Percentiles rank a stretch among this genome's conserved stretches.
Conservation (phyloP, 2,797 vertebrate genomes). For the Lithobates sylvaticus region DNA sequence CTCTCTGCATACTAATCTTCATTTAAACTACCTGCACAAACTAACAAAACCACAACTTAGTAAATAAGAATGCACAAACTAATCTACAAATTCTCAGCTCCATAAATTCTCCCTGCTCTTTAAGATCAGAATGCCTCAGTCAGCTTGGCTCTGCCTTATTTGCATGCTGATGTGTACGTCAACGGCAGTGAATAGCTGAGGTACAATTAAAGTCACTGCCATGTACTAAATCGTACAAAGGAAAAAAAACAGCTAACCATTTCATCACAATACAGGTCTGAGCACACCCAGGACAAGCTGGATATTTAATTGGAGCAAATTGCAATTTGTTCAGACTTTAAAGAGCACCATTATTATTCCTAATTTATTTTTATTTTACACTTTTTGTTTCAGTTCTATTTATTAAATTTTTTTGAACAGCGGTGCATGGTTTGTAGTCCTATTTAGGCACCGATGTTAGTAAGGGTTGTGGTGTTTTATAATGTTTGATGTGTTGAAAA, state of each 20-base stretch:
- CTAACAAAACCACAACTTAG: slow-evolving; percentile 2
- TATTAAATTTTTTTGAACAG: no score
- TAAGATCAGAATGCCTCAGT: not conserved
- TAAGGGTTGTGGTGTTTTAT: no score
- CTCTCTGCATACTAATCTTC: not conserved
- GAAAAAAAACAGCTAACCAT: not conserved
- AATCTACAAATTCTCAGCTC: slow-evolving; percentile 19
- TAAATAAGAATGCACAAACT: slow-evolving; percentile 11
- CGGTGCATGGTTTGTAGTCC: no score
- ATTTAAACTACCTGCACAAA: slow-evolving; percentile 1
- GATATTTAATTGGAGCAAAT: no score
- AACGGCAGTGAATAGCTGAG: slow-evolving; percentile 11
- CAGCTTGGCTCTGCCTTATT: not conserved
- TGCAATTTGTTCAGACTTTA: no score
- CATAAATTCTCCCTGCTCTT: not conserved
- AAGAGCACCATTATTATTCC: no score
- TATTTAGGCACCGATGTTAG: no score
- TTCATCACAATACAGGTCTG: not conserved
- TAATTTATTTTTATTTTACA: no score
- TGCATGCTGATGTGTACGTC: slow-evolving; percentile 16
- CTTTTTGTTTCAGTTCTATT: no score
- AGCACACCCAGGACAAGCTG: not conserved
- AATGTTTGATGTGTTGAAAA: no score
- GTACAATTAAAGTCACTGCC: slow-evolving; percentile 5
- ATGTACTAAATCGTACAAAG: not conserved